Percentiles rank a stretch among this genome's conserved stretches.
Conservation (phyloP, 2,113 vertebrate genomes). For the Corythornis vintsioides region DNA sequence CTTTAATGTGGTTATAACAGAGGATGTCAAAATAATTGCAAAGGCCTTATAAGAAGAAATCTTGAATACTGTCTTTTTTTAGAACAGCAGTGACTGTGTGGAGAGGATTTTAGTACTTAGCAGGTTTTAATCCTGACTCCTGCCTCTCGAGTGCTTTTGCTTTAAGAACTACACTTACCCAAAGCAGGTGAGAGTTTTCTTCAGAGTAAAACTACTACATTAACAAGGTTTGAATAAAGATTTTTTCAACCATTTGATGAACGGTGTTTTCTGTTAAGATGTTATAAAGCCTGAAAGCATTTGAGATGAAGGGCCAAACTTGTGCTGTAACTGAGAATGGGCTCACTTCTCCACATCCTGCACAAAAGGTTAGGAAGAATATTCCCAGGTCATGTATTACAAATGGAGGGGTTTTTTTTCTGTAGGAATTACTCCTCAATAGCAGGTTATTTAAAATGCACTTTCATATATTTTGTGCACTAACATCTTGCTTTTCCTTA, state of each 20-base stretch:
- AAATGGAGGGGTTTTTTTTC: background rate
- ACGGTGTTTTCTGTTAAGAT: background rate
- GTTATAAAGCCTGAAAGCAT: background rate
- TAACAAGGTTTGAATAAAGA: background rate
- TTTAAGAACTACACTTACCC: background rate
- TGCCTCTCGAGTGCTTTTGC: background rate
- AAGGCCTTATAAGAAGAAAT: background rate
- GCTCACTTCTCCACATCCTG: background rate
- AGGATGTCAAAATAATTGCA: background rate
- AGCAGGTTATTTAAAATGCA: background rate
- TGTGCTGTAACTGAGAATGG: background rate
- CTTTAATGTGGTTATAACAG: background rate
- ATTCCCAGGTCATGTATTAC: background rate
- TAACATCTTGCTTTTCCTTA: constrained; percentile 50
- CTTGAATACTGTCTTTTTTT: background rate
- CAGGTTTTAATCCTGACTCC: background rate
- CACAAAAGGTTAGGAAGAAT: background rate
- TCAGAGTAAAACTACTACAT: background rate
- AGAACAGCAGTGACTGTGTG: background rate
- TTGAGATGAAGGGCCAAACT: background rate
- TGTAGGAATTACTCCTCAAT: background rate
- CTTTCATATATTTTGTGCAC: background rate
- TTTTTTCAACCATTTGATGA: background rate
- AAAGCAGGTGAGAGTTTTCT: background rate
- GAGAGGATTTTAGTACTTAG: background rate